Percentiles rank a stretch among this genome's conserved stretches.
phyloP scores from a whole-genome alignment of 1,140 invertebrate species.

The Procambarus clarkii region DNA sequence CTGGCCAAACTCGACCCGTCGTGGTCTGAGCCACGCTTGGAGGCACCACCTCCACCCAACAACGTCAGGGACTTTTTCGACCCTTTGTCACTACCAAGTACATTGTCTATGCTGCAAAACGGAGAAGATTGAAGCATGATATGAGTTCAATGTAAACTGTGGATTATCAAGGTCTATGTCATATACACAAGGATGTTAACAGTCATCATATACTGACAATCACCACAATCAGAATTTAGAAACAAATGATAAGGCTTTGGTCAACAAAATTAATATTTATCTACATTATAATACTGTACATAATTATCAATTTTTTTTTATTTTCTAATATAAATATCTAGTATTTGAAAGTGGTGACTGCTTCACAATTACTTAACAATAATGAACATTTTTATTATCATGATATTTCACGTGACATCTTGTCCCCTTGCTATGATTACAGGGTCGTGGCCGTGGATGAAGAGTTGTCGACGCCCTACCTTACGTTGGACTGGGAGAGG shows the following conservation, averaged over 20 bases:
- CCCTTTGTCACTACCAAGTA: conserved; percentile 70
- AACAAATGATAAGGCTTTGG: background rate
- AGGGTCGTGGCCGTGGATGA: conserved; percentile 18
- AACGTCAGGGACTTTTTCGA: conserved; percentile 67
- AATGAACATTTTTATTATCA: conserved; percentile 39
- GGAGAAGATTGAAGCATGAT: conserved; percentile 62
- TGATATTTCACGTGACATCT: conserved; percentile 46
- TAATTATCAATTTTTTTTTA: background rate
- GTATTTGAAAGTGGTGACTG: conserved; percentile 39
- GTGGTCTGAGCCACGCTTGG: conserved; percentile 62
- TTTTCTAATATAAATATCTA: background rate
- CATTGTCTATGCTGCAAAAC: conserved; percentile 70
- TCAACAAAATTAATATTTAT: background rate
- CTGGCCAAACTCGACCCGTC: conserved; percentile 61
- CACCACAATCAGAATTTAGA: conserved; percentile 18
- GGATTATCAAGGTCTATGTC: conserved; percentile 7
- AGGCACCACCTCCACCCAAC: conserved; percentile 43
- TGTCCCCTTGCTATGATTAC: conserved; percentile 17
- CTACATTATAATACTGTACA: too few relatives aligned
- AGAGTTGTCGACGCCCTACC: conserved; percentile 62
- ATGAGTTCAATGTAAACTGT: conserved; percentile 41
- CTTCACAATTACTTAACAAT: conserved; percentile 44
- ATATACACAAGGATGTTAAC: conserved; percentile 24
- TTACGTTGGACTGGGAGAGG: conserved; percentile 70
- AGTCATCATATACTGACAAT: conserved; percentile 1